Evolutionary conservation across 2,888 invertebrate species (phyloP), one percentile per base, ranked within the genome.

Genomic region (Lycaena phlaeas): DNA sequence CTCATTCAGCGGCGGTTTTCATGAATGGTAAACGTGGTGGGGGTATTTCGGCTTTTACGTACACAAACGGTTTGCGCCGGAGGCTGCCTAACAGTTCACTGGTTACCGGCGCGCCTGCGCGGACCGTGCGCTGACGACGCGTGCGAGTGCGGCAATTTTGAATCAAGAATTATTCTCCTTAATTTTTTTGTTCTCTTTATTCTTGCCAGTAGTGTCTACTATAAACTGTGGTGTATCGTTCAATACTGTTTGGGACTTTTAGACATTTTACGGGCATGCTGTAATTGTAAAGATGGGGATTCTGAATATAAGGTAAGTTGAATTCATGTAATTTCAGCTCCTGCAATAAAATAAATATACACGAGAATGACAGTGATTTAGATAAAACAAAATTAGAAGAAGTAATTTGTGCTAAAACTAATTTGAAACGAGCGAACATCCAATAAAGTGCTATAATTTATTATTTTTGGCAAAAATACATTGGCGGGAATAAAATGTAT

Each of bases 251-350:
- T 52, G 53, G 56, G 59, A 57, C 54, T 56, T 57, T 50, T 49
- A 51, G 40, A 51, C 42, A 49, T 41, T 53, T 48, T 48, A 50
- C 54, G 56, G 78, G 76, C 64, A 82, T 82, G 81, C 68, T 68
- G 66, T 78, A 69, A 56, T 68, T 68, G 66, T 78, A 69, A 56
- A 51, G 52, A 81, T 79, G 82, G 68, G 64, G 64, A 62, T 57
- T 54, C 59, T 53, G 54, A 74, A 57, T 59, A 68, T 79, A 68
- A 82, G 82, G 82, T 81, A 48, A 12, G 34, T 18, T 10, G 3
- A 18, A 11, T 18, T 27, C 6, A 15, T 5, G 14, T 30, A 5
- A 30, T 30, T 30, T 14, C 29, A 29, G 14, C 4, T 29, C 14
- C 11, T n/a, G n/a, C n/a, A n/a, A n/a, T n/a, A n/a, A n/a, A n/a